Evolutionary conservation across 2,797 vertebrate genomes (phyloP), one percentile per base, ranked within the genome.

Genomic region (Ctenopoma multispine): DNA sequence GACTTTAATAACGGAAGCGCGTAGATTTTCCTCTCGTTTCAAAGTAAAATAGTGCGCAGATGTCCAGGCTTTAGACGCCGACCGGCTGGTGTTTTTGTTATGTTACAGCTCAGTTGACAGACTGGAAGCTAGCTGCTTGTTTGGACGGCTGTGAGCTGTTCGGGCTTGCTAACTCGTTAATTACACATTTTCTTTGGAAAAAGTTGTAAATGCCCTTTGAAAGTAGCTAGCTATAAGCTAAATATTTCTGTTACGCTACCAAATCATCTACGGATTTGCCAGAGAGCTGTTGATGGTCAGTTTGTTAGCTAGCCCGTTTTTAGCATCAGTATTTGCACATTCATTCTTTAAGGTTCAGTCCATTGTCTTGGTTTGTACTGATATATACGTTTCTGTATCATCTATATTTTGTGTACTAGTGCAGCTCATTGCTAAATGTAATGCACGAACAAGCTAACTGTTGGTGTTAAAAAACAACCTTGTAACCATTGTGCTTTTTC

Each of bases 311-410:
- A 91, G 90, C 89, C 72, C 81, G 90, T 87, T 88, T 87, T 90
- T 93, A 92, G 89, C 92, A 53, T 79, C 69, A 77, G 82, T 65
- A 81, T 89, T 90, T 93, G 85, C 87, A 91, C 82, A 86, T 83
- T 83, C 69, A 80, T 87, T 56, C 69, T 69, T 75, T 84, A 77
- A 81, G 81, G 73, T 75, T 76, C 54, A 80, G 50, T 60, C 85
- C 49, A 75, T 87, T 80, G 80, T 81, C 44, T 83, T 41, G 48
- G 44, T 65, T 40, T 75, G 48, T 72, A 47, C 60, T 60, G 31
- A 50, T 54, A 15, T 50, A 60, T 2, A 29, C 49, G 11, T 62
- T 59, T 71, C 12, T 75, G 54, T 59, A 4, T 57, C 38, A 53
- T 61, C 49, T 64, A 5, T 49, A 24, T 59, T 48, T 46, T 40